Base-by-base conservation (phyloP, 1,140 invertebrate genomes). In the Asobara japonica region DNA sequence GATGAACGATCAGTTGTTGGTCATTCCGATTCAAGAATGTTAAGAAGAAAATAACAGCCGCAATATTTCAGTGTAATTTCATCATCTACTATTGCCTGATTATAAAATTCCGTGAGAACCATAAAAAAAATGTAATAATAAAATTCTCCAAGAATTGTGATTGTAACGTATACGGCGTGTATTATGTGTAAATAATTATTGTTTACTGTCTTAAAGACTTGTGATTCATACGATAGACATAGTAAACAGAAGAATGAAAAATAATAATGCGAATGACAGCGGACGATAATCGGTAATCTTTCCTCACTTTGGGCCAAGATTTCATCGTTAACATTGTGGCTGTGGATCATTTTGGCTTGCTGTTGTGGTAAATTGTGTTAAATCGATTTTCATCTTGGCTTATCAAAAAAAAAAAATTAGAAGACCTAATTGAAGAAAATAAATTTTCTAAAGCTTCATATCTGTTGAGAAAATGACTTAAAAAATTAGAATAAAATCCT, bases 91-190 rank as follows among this genome's bases (percentile, higher is more conserved):
- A 45, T 68, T 68, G 27, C 29, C 66, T 48, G 45, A 68, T 56
- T 13, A 16, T 16, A 45, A 45, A 45, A 1, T 16, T n/a, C 41
- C 41, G 7, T 31, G 27, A 68, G 48, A 27, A 68, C 41, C 41
- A 45, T 31, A 41, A 25, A 48, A 45, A 51, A 27, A 68, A 51
- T 16, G 48, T 45, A 68, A 51, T 48, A 38, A 71, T 48, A 38
- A 48, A 62, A 68, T 66, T 71, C 64, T 51, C 67, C 76, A 78
- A 82, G 78, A 77, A 85, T 83, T 85, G 83, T 85, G 83, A 85
- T 85, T 82, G 81, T 71, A 79, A 85, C 78, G 83, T 85, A 85
- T 85, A 85, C 83, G 83, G 51, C 82, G 78, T 83, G 83, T 83
- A 82, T 83, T 83, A 83, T 82, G 76, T 85, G 82, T 85, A 83